A percentile compares a stretch with the other conserved stretches of the same genome.
Conservation (phyloP, 2,888 invertebrate genomes). For the Panopea generosa region DNA sequence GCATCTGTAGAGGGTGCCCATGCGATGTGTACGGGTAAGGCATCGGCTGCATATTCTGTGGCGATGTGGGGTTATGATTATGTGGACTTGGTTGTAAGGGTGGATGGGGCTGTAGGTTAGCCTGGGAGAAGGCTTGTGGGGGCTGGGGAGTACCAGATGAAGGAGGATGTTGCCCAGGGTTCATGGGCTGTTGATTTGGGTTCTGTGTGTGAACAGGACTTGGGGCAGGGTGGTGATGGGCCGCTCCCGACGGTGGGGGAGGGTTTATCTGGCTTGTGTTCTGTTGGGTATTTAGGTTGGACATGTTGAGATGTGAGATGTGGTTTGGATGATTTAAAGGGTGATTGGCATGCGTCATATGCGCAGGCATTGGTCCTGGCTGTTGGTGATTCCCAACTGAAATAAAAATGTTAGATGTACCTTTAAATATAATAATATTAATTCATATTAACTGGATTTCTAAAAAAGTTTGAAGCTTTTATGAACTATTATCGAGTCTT, state of each 20-base stretch:
- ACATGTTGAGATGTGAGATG: conserved; percentile 43
- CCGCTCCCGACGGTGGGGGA: conserved; percentile 39
- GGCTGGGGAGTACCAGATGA: conserved; percentile 74
- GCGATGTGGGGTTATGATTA: conserved; percentile 75
- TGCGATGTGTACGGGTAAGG: conserved; percentile 41
- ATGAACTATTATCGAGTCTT: too few relatives aligned
- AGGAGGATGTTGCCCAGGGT: conserved; percentile 68
- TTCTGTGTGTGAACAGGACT: conserved; percentile 69
- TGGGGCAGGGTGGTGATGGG: conserved; percentile 68
- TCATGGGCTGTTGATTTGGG: conserved; percentile 61
- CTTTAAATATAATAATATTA: too few relatives aligned
- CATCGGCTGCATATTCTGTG: conserved; percentile 58
- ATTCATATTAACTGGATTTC: too few relatives aligned
- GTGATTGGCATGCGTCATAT: conserved; percentile 55
- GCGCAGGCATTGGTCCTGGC: conserved; percentile 65
- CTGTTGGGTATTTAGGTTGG: conserved; percentile 38
- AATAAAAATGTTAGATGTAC: too few relatives aligned
- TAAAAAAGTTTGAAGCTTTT: too few relatives aligned
- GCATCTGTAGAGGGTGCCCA: conserved; percentile 52
- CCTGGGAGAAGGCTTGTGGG: conserved; percentile 62
- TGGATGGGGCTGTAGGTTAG: conserved; percentile 64
- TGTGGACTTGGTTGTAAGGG: conserved; percentile 75
- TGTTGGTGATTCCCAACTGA: conserved; percentile 64
- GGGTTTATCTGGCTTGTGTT: conserved; percentile 64
- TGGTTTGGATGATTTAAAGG: conserved; percentile 33